Base-by-base conservation (phyloP, 2,797 vertebrate genomes). In the Heteromormyrus szaboi region DNA sequence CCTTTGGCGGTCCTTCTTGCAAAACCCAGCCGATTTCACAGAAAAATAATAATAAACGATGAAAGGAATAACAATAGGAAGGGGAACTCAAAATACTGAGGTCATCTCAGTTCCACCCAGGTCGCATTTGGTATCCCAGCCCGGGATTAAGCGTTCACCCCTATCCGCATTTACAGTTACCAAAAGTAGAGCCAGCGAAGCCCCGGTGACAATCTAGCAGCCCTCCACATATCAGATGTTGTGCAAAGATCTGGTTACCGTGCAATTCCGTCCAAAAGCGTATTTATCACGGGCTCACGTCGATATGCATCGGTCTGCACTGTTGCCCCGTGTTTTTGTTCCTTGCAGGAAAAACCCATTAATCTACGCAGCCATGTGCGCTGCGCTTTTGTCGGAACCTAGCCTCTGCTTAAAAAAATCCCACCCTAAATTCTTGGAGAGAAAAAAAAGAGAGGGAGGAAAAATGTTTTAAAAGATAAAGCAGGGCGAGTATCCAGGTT, bases 131-230 rank as follows among this genome's bases (percentile, higher is more conserved):
- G 62, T 56, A 54, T 88, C 90, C 91, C 51, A 44, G 44, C 59
- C 59, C 25, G 76, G 19, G 65, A 14, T 72, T 59, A 83, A 88
- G 87, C 90, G 92, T 92, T 93, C 93, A 92, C 93, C 86, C 54
- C 79, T 46, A 90, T 79, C 88, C 76, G 89, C 91, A 14, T 84
- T 46, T 46, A 37, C 85, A 46, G 86, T 87, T 25, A 44, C 9
- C 56, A 37, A 65, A 48, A 44, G 86, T 53, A 87, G 86, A 65
- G 19, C 46, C 56, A 17, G 29, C 22, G 84, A 50, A 37, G 33
- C 85, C 85, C n/a, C 53, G 85, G 46, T 8, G 19, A 33, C 25
- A 53, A 56, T 86, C 5, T 56, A 33, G 25, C 22, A 56, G 25
- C 22, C 7, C 9, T 48, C 44, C 44, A 50, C 81, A 84, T 51